These are phyloP conservation scores for Eolophus roseicapilla DNA, from an alignment of 2,113 vertebrate species.

Conservation along the genomic window DNA sequence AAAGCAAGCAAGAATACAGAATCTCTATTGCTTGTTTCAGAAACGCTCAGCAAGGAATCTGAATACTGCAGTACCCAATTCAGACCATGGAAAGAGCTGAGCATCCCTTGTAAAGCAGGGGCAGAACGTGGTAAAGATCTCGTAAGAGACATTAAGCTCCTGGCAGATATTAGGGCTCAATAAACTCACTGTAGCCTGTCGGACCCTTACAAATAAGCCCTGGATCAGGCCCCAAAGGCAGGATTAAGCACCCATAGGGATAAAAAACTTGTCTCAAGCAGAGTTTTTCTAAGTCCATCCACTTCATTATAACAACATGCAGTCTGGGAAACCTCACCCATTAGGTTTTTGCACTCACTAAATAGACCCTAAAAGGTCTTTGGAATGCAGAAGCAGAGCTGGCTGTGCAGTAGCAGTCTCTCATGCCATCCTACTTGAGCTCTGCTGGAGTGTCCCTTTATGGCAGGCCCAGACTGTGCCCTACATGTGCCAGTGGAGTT, in stretches of 20 bases:
- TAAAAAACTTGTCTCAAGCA: rapidly evolving
- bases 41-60: neutral
- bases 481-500: neutral
- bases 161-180: neutral
- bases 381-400: neutral
- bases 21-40: neutral
- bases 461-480: rapidly evolving
- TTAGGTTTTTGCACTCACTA: neutral
- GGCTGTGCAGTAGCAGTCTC: neutral
- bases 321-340: neutral
- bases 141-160: neutral
- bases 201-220: neutral
- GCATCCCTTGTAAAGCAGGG: neutral
- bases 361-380: neutral
- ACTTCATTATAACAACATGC: neutral
- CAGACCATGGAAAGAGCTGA: neutral
- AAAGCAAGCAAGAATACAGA: neutral
- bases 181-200: neutral
- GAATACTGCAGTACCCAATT: neutral
- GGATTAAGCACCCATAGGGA: neutral
- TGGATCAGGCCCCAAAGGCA: neutral
- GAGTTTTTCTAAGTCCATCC: neutral
- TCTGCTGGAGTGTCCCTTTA: neutral
- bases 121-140: neutral
- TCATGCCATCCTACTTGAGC: neutral